Conservation (phyloP, 2,113 vertebrate species). For the Dipodomys merriami region DNA sequence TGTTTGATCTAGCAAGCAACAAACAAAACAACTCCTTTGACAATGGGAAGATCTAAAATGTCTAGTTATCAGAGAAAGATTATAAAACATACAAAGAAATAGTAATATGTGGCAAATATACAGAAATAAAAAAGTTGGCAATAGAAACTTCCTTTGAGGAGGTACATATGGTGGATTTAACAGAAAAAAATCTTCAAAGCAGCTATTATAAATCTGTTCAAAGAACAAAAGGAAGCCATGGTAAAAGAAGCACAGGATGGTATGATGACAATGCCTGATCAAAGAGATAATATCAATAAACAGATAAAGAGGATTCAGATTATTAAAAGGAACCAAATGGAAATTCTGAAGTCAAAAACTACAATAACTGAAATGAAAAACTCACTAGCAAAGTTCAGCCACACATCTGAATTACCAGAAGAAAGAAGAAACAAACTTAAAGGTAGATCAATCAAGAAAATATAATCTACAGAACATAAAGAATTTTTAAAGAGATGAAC, state of each 20-base stretch:
- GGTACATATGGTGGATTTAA: slow-evolving; percentile 48
- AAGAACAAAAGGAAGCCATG: slow-evolving; percentile 58
- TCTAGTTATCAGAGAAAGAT: slow-evolving; percentile 22
- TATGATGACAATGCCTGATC: slow-evolving; percentile 48
- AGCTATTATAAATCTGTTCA: slow-evolving; percentile 55
- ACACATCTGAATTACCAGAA: background rate
- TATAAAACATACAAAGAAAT: background rate
- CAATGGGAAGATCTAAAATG: background rate
- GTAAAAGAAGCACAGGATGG: slow-evolving; percentile 57
- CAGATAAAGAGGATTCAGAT: slow-evolving; percentile 36
- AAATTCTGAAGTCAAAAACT: slow-evolving; percentile 28
- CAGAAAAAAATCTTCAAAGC: slow-evolving; percentile 52
- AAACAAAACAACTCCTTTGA: background rate
- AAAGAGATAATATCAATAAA: slow-evolving; percentile 58
- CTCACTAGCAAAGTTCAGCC: background rate
- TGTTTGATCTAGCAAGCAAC: background rate
- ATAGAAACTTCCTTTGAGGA: slow-evolving; percentile 57
- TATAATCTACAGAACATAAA: background rate
- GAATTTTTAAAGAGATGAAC: background rate
- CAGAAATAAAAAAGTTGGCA: slow-evolving; percentile 25
- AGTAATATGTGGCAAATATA: slow-evolving; percentile 32
- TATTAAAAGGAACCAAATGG: slow-evolving; percentile 48
- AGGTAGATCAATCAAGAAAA: background rate
- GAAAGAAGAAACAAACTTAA: slow-evolving; percentile 36
- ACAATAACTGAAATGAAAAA: slow-evolving; percentile 25